Evolutionary conservation across 2,888 invertebrate species (phyloP).

Genomic region (Pammene aurita): DNA sequence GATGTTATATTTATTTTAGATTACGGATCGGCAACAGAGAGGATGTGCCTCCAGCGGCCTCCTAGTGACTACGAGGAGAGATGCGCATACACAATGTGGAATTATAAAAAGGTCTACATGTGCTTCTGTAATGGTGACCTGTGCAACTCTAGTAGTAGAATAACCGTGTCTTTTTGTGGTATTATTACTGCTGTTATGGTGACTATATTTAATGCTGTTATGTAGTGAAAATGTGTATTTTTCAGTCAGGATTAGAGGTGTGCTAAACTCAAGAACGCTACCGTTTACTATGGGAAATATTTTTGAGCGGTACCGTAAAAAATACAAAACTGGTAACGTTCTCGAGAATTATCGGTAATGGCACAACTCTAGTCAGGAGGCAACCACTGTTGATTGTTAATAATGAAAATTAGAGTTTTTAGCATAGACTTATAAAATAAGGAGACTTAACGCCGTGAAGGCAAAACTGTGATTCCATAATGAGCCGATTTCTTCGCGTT

Average conservation of each 20-base stretch:
- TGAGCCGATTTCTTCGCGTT: too few relatives aligned
- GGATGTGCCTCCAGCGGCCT: constrained; percentile 93
- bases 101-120: constrained; percentile 92
- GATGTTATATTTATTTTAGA: constrained; percentile 83
- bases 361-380: too few relatives aligned
- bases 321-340: too few relatives aligned
- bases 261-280: too few relatives aligned
- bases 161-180: constrained; percentile 49
- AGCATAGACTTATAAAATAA: too few relatives aligned
- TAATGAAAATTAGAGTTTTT: too few relatives aligned
- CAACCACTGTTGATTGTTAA: too few relatives aligned
- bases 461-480: too few relatives aligned
- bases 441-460: too few relatives aligned
- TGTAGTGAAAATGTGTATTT: background rate
- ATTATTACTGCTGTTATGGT: constrained; percentile 53
- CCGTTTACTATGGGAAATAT: too few relatives aligned
- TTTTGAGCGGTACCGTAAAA: too few relatives aligned
- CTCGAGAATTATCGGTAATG: too few relatives aligned
- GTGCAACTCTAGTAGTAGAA: constrained; percentile 85
- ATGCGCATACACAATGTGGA: constrained; percentile 93
- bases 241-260: background rate
- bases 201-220: constrained; percentile 48
- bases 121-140: constrained; percentile 96
- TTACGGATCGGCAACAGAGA: constrained; percentile 93
- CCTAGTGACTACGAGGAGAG: constrained; percentile 95